Conservation (phyloP, 2,797 vertebrate genomes). For the Rhynchonycteris naso region DNA sequence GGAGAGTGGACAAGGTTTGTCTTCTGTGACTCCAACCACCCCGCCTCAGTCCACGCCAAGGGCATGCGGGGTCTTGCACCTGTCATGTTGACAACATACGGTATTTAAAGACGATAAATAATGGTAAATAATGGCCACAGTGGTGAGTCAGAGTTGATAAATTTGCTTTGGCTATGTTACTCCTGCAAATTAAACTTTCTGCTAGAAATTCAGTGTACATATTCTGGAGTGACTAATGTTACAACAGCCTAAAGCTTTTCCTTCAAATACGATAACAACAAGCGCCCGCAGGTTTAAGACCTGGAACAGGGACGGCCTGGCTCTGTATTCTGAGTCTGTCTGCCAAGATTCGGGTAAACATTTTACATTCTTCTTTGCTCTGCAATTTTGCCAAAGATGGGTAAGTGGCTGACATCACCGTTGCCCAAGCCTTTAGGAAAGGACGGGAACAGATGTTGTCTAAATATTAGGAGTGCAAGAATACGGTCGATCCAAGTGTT, state of each 20-base stretch:
- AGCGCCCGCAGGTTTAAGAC: background rate
- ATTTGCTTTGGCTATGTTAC: background rate
- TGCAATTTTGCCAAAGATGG: background rate
- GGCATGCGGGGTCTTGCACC: background rate
- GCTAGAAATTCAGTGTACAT: background rate
- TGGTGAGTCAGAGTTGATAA: background rate
- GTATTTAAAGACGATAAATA: background rate
- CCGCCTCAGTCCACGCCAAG: background rate
- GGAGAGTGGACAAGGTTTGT: background rate
- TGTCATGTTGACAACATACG: background rate
- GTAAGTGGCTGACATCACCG: background rate
- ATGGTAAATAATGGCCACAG: background rate
- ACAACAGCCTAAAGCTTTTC: background rate
- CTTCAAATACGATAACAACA: background rate
- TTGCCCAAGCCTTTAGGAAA: constrained; percentile 12
- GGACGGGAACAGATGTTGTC: background rate
- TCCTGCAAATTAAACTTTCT: background rate
- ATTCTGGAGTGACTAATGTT: background rate
- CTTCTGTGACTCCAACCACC: background rate
- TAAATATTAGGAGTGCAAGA: constrained; percentile 14
- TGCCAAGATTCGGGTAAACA: background rate
- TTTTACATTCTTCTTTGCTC: background rate
- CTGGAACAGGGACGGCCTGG: background rate
- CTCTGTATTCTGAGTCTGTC: background rate
- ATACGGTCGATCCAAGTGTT: constrained; percentile 15